Percentiles rank a stretch among this genome's conserved stretches.
Evolutionary conservation across 2,797 vertebrate genomes (phyloP).

Genomic region (Neosilurus mollespiculum): DNA sequence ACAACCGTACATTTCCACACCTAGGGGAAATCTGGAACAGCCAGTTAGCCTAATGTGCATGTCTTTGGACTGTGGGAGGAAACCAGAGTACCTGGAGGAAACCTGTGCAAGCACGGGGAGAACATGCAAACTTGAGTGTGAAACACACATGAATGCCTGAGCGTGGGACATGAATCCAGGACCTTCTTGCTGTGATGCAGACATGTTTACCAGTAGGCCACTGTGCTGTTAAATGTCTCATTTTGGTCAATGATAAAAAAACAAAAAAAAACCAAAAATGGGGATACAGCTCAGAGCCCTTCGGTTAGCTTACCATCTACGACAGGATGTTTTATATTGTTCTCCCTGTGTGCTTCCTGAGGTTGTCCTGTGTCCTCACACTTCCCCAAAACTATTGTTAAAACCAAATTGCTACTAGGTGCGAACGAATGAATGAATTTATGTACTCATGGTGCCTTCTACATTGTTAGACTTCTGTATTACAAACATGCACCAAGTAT

Average conservation of each 20-base stretch:
- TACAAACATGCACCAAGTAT: neutral
- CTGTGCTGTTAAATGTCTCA: neutral
- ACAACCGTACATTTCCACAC: too few species aligned
- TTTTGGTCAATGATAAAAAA: neutral
- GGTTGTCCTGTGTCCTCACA: neutral
- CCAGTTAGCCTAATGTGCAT: too few species aligned
- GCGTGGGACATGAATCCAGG: too few species aligned
- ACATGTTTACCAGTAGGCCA: too few species aligned
- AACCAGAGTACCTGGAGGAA: too few species aligned
- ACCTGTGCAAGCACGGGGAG: too few species aligned
- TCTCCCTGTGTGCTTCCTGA: neutral
- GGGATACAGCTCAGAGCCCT: neutral
- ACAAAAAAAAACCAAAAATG: neutral
- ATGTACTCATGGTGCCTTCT: neutral
- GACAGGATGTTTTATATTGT: neutral
- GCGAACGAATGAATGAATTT: neutral
- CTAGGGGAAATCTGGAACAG: too few species aligned
- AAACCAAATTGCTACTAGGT: too few species aligned
- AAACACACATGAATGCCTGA: too few species aligned
- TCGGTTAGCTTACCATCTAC: neutral
- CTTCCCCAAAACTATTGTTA: neutral
- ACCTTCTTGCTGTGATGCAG: too few species aligned
- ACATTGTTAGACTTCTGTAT: neutral
- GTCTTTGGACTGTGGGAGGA: too few species aligned
- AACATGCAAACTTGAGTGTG: too few species aligned